Evolutionary conservation across 2,797 vertebrate species (phyloP).

Genomic region (Pangasius macronema): DNA sequence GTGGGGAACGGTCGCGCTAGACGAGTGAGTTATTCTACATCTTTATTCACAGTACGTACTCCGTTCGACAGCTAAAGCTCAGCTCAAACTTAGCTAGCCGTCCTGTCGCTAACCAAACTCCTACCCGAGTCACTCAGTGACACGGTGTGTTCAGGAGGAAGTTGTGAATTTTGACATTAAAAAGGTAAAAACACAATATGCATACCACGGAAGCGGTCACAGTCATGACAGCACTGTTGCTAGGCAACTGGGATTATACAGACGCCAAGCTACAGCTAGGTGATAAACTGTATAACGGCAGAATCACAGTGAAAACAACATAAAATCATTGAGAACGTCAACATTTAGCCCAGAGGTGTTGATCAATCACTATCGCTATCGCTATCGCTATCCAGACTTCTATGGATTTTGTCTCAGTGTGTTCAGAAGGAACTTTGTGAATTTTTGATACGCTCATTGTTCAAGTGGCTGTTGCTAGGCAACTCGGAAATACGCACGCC

Average conservation of each 20-base stretch:
- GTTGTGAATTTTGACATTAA: too few species aligned
- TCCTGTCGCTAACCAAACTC: too few species aligned
- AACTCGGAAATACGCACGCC: not conserved
- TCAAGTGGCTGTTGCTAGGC: not conserved
- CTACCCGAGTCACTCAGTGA: too few species aligned
- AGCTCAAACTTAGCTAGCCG: too few species aligned
- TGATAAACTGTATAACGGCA: not conserved
- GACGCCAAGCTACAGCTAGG: not conserved
- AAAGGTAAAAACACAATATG: too few species aligned
- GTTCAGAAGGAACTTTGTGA: not conserved
- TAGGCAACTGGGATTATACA: not conserved
- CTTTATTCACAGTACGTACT: too few species aligned
- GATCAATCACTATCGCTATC: not conserved
- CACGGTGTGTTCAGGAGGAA: too few species aligned
- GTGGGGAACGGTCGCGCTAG: too few species aligned
- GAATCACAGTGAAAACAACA: not conserved
- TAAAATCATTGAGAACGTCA: not conserved
- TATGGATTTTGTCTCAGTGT: not conserved
- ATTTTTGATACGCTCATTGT: not conserved
- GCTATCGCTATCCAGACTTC: not conserved
- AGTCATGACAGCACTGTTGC: not conserved
- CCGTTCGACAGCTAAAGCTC: too few species aligned
- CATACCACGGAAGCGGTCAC: not conserved
- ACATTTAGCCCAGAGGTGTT: not conserved
- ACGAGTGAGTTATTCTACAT: too few species aligned